Base-by-base conservation (phyloP, 2,113 vertebrate species). In the Trichomycterus rosablanca region DNA sequence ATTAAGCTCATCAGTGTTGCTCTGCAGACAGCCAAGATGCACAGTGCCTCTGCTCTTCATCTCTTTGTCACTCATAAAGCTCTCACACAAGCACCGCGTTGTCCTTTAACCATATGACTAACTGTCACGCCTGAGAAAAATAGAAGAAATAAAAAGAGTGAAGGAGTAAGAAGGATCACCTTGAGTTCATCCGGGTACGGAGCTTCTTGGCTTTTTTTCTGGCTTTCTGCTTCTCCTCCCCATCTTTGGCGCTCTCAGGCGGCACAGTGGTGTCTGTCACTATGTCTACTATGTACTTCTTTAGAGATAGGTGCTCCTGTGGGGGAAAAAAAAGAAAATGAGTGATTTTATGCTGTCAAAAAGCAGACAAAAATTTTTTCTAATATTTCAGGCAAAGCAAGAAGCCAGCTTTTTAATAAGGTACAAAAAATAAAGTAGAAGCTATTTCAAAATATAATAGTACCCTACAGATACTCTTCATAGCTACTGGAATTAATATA, bases 161-260 rank as follows among this genome's bases (percentile, higher is more conserved):
- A 14, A 32, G 58, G 7, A 59, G 10, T 67, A 16, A 59, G 26
- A 44, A 18, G 37, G 28, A 8, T 81, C 87, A 99, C 96, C 94
- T 95, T 80, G 90, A 92, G 77, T 93, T 97, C 93, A 99, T 97
- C 50, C 96, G 88, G 2, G 93, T 88, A 10, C 94, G 93, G 5
- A 99, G 89, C 73, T 97, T 99, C 81, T 95, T 98, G 15, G 90
- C 90, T 73, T 95, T 97, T 84, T 93, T 99, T 62, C 91, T 89
- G 5, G 88, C 89, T 80, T 92, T 98, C 66, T 97, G 95, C 22
- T 87, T 88, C 69, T 98, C 96, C 40, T 97, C 96, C 30, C 81
- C 89, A 44, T 96, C 90, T 74, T 93, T 97, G 22, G 81, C 7
- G 1, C 84, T 83, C 68, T 97, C 94, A 20, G 84, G 71, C 20